Conservation (phyloP, 2,888 invertebrate genomes). For the Oscheius sp. region DNA sequence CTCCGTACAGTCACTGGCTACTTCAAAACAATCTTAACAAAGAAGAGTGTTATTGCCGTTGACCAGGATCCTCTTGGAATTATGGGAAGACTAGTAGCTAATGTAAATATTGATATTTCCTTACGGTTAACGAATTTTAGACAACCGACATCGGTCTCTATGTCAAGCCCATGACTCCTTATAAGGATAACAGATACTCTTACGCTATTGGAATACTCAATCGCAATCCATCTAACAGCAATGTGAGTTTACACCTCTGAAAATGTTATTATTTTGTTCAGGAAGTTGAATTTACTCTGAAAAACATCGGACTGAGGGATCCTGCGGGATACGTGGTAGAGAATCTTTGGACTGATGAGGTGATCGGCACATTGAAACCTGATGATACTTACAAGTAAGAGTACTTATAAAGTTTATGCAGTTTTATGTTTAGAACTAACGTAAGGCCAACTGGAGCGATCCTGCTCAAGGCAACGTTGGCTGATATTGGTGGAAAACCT, state of each 20-base stretch:
- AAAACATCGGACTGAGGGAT: slow-evolving; percentile 55
- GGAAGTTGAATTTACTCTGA: slow-evolving; percentile 55
- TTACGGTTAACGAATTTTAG: slow-evolving; percentile 47
- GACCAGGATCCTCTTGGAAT: slow-evolving; percentile 73
- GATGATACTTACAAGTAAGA: slow-evolving; percentile 29
- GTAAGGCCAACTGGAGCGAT: slow-evolving; percentile 44
- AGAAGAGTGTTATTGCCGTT: slow-evolving; percentile 68
- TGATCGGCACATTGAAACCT: slow-evolving; percentile 42
- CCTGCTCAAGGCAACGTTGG: slow-evolving; percentile 45
- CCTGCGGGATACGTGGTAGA: slow-evolving; percentile 58
- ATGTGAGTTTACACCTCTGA: slow-evolving; percentile 10
- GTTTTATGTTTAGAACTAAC: slow-evolving; percentile 14
- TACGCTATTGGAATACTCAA: slow-evolving; percentile 69
- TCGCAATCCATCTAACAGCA: slow-evolving; percentile 39
- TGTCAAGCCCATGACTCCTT: slow-evolving; percentile 62
- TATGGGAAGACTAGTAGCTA: slow-evolving; percentile 71
- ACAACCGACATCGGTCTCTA: slow-evolving; percentile 63
- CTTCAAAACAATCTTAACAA: slow-evolving; percentile 65
- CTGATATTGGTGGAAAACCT: slow-evolving; percentile 4
- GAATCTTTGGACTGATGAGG: slow-evolving; percentile 56
- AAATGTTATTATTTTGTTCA: slow-evolving; percentile 42
- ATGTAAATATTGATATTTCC: slow-evolving; percentile 49
- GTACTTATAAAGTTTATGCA: not conserved
- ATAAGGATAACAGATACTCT: slow-evolving; percentile 47
- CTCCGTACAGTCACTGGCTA: slow-evolving; percentile 57